A percentile compares a stretch with the other conserved stretches of the same genome.
Evolutionary conservation across 2,888 invertebrate species (phyloP).

Genomic region (Seira ritae): DNA sequence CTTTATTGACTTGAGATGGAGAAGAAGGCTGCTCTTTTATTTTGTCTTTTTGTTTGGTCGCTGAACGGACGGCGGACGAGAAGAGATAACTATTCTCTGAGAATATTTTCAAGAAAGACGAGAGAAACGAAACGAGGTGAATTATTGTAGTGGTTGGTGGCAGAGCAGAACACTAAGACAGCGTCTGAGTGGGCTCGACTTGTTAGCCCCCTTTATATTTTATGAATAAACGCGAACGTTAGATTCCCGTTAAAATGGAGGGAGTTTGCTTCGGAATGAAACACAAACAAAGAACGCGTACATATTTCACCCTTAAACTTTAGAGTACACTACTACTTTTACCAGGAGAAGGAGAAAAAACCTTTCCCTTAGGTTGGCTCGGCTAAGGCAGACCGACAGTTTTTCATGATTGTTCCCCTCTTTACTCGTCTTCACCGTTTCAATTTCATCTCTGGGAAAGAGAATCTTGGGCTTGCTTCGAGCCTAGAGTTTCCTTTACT

Average conservation of each 20-base stretch:
- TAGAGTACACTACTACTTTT: neutral
- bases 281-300: neutral
- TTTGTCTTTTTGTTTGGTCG: neutral
- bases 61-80: neutral
- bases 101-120: neutral
- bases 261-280: neutral
- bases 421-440: neutral
- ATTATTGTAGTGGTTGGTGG: conserved; percentile 6
- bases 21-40: neutral
- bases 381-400: no score
- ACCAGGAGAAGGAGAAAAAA: no score
- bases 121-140: neutral
- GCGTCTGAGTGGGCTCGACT: neutral
- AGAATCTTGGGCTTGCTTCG: neutral
- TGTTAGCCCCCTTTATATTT: conserved; percentile 45
- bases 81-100: neutral
- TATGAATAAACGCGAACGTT: conserved; percentile 55
- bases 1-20: neutral
- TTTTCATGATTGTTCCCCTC: neutral
- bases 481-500: neutral
- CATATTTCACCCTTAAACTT: neutral
- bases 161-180: neutral
- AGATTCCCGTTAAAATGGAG: neutral
- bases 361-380: neutral
- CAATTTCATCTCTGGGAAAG: neutral